Evolutionary conservation across 2,888 invertebrate genomes (phyloP), one percentile per base, ranked within the genome.

Genomic region (Sycophila texana): DNA sequence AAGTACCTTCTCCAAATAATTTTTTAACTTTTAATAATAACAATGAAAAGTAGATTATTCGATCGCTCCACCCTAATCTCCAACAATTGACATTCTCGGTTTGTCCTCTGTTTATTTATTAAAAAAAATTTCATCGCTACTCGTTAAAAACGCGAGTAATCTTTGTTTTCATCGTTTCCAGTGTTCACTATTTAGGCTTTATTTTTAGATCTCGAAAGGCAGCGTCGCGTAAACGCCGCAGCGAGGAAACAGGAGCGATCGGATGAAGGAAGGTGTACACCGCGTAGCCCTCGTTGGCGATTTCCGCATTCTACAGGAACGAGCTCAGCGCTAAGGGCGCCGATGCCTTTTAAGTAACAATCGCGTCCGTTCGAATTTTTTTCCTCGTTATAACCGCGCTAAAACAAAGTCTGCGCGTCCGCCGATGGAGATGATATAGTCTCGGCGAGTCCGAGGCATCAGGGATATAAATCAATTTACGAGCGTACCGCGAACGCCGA

Each of bases 381-480:
- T 53, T 53, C 53, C n/a, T n/a, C 14, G 16, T 53, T 53, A n/a
- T n/a, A n/a, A 4, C 14, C 53, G 53, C 14, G 14, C n/a, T 53
- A n/a, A 53, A 53, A 53, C 53, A 53, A 53, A 16, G n/a, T n/a
- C 3, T 2, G n/a, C 4, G n/a, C 3, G 14, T 13, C 1, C n/a
- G 2, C 53, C 4, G 14, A 53, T 53, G 53, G 16, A n/a, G 53
- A n/a, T n/a, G 13, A 16, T 53, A 39, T 12, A 3, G 26, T 26
- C 26, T 2, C 26, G 30, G 12, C 51, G 5, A 16, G 58, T 55
- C 22, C 58, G 47, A 63, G 55, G 10, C 26, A 66, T 70, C 71
- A 77, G 63, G 63, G 73, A 76, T 74, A 77, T 66, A 76, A 65
- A 75, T 67, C 51, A 51, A 61, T 74, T 63, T 73, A 65, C 70